Base-by-base conservation (phyloP, 2,797 vertebrate species). In the Melanotaenia parkinsoni region DNA sequence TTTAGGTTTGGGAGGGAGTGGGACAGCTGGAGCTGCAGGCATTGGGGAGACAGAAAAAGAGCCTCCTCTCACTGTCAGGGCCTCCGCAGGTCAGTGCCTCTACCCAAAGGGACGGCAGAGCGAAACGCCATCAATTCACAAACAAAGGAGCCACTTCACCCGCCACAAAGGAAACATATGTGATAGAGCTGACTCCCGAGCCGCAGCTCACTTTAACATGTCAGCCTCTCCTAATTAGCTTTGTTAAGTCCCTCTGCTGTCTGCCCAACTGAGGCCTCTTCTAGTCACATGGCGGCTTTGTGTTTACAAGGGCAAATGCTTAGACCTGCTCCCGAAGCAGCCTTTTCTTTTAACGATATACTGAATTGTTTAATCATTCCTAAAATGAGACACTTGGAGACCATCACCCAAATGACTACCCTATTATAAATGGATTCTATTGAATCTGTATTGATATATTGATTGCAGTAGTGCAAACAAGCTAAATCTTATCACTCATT, bases 81-180 rank as follows among this genome's bases (percentile, higher is more conserved):
- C 91, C 93, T 95, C 92, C 88, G 91, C 94, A 94, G 95, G 94
- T 95, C 94, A 95, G 89, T 89, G 90, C 92, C 78, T 94, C 91
- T 90, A 92, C 94, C 94, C 94, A 91, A 92, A 94, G 95, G 93
- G 92, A 95, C 69, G 85, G 89, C 88, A 76, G 92, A 95, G 91
- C 92, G 94, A 95, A 94, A 94, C 94, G 90, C 94, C 92, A 95
- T 95, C 94, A 95, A 95, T 95, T 95, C 93, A 90, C 93, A 94
- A 95, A 95, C 94, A 95, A 95, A 95, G 92, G 92, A 93, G 90
- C 90, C 92, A 92, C 92, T 94, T 94, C 91, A 93, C 85, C 86
- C 92, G 72, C 92, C 91, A 93, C 93, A 92, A 93, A 94, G 92
- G 93, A 92, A 94, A 94, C 95, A 95, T 95, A 95, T 95, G 94